Evolutionary conservation across 2,888 invertebrate genomes (phyloP), one percentile per base, ranked within the genome.

Genomic region (Drosophila anomelani): DNA sequence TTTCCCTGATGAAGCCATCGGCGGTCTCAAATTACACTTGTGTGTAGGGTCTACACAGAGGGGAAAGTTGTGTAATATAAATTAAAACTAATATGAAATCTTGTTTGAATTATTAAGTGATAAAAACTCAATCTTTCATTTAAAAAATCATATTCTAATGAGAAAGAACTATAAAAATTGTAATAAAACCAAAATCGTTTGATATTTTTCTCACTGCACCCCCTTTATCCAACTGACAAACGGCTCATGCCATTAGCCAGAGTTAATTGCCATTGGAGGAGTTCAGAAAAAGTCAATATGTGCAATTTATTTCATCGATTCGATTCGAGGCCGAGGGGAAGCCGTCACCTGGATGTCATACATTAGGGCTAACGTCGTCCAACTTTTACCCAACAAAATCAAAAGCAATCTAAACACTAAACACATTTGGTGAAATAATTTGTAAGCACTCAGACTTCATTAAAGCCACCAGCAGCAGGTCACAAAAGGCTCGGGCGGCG

Each of bases 351-450:
- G 55, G 38, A 9, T 26, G 46, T 54, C 67, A 47, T 68, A 57
- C 57, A 57, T 70, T 70, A 70, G 47, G 34, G 17, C 39, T 4
- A n/a, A 23, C 44, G 43, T 43, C 74, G 66, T 44, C 56, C 51
- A 70, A 73, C 58, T 69, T 74, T 67, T 61, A 69, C 74, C 70
- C 53, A 78, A 71, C 67, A 80, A 83, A 75, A 85, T 80, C 81
- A 85, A 83, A 83, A 75, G 81, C 88, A 81, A 88, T 88, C 68
- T 62, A 78, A 74, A 64, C 89, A 80, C 80, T 76, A 78, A 85
- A 77, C 69, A 77, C 66, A 83, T 89, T 88, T 83, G 77, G 55
- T 76, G 76, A 76, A 77, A 80, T 80, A 88, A 85, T 89, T 85
- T 85, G 81, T 79, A 80, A 75, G 81, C 84, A 88, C 86, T 83